Conservation (phyloP, 2,113 vertebrate species). For the Muntiacus muntjak region DNA sequence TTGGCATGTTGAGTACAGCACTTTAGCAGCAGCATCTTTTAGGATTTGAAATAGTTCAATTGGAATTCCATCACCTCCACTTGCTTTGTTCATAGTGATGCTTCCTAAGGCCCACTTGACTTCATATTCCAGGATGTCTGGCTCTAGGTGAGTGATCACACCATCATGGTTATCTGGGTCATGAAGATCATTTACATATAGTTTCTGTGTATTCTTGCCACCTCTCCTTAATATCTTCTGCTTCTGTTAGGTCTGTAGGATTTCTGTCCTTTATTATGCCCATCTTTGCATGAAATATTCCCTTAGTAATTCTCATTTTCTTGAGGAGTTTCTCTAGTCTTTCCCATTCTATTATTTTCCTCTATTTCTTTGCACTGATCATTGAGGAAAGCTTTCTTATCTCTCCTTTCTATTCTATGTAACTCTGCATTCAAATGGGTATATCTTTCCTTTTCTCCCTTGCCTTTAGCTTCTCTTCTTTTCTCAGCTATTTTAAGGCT, state of each 20-base stretch:
- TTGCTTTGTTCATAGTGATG: background rate
- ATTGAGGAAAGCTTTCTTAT: too few relatives aligned
- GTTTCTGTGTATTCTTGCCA: background rate
- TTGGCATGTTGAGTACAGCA: background rate
- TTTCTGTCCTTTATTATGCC: background rate
- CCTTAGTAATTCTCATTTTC: background rate
- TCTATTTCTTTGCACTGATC: too few relatives aligned
- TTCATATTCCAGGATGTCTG: background rate
- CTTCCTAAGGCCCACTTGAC: background rate
- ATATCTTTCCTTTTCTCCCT: background rate
- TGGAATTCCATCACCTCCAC: background rate
- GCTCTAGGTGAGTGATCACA: background rate
- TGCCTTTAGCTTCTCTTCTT: background rate
- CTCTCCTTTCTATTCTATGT: too few relatives aligned
- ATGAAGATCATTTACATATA: background rate
- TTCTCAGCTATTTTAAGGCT: background rate
- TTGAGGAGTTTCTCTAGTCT: too few relatives aligned
- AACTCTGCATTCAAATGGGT: too few relatives aligned
- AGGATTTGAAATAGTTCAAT: background rate
- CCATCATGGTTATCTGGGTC: background rate
- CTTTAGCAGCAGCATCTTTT: background rate
- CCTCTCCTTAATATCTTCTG: background rate
- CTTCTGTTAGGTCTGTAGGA: background rate
- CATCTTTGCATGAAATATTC: background rate
- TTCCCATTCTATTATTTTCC: too few relatives aligned